These are phyloP conservation scores for Limosa lapponica DNA, from an alignment of 2,797 vertebrate genomes.

Conservation along the genomic window DNA sequence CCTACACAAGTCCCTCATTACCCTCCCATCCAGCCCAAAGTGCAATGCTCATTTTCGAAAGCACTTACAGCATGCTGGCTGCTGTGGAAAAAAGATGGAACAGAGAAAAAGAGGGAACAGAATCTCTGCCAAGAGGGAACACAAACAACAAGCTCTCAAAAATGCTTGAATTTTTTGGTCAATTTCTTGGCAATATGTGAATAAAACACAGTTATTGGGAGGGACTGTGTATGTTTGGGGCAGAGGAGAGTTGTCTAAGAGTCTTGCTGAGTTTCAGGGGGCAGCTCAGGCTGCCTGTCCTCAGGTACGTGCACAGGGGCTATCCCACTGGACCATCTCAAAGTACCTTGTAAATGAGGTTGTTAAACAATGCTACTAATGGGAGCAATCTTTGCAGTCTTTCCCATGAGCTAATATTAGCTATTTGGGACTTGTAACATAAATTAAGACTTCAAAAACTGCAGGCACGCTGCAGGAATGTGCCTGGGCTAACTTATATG, in stretches of 20 bases:
- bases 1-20: neutral
- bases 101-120: neutral
- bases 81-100: neutral
- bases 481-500: neutral
- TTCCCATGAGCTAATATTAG: neutral
- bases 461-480: neutral
- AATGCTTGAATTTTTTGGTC: neutral
- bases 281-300: neutral
- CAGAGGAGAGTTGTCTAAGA: neutral
- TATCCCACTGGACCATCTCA: neutral
- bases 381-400: neutral
- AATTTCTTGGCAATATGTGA: neutral
- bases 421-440: neutral
- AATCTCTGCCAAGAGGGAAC: neutral
- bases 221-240: neutral
- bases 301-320: neutral
- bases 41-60: neutral
- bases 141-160: neutral
- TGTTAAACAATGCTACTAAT: neutral
- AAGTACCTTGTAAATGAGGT: neutral
- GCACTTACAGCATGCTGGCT: accelerated
- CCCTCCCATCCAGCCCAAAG: neutral
- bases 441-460: neutral
- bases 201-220: neutral
- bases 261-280: neutral